phyloP scores from a whole-genome alignment of 2,888 invertebrate genomes.

The Nomada ruficornis region DNA sequence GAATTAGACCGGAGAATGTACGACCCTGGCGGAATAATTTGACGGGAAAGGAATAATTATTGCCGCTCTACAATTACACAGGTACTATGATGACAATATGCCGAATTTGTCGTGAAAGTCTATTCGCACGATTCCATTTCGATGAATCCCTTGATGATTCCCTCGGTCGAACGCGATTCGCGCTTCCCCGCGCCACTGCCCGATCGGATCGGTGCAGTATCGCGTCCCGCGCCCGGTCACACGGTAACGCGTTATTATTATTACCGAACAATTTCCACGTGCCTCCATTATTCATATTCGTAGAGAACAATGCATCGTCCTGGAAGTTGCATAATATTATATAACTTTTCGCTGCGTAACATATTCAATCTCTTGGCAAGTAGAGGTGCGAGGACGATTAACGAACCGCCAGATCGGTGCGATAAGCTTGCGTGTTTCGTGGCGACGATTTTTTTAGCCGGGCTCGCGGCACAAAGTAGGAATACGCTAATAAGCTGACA shows the following conservation, averaged over 20 bases:
- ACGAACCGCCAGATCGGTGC: no score
- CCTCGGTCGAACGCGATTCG: no score
- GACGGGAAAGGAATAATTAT: background rate
- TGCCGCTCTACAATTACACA: background rate
- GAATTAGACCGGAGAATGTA: conserved; percentile 90
- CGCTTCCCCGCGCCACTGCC: no score
- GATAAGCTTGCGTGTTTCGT: no score
- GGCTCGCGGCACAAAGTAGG: no score
- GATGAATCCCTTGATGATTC: background rate
- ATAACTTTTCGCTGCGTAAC: conserved; percentile 26
- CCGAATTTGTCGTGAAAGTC: background rate
- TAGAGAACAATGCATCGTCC: background rate
- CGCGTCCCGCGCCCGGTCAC: background rate
- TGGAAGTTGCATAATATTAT: conserved; percentile 11
- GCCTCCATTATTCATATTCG: background rate
- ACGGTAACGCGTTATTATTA: background rate
- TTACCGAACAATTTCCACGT: background rate
- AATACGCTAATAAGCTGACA: no score
- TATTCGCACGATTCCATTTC: background rate
- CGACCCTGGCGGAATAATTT: conserved; percentile 87
- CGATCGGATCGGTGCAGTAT: background rate
- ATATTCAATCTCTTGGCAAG: conserved; percentile 2
- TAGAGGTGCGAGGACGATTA: conserved; percentile 7
- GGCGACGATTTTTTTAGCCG: no score
- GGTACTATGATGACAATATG: no score